Evolutionary conservation across 2,888 invertebrate species (phyloP), one percentile per base, ranked within the genome.

Genomic region (Pammene fasciana): DNA sequence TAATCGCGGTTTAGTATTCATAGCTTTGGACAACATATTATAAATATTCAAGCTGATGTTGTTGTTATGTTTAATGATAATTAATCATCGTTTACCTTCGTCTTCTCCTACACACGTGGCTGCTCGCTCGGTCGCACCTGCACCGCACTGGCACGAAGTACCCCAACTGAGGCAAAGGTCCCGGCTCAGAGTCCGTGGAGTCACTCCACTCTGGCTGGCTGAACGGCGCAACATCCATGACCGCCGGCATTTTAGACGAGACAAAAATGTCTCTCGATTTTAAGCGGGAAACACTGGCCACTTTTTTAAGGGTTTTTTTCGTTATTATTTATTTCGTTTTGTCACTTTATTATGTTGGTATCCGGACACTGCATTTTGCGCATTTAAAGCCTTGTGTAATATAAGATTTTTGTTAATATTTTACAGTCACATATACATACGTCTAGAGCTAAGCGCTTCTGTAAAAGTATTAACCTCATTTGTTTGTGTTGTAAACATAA

Each of bases 101-200:
- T 78, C 78, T 89, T 91, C 92, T 91, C 90, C 90, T 83, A 85
- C 90, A 92, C 86, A 86, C 83, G 73, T 91, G 90, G 50, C 83
- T 83, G 78, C 87, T 82, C 77, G 82, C 79, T 79, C 89, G 79
- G 46, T 89, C 89, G 73, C 89, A 91, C 45, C 86, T 83, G 79
- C 91, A 94, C 70, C 91, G 86, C 72, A 94, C 91, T 8, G 94
- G 94, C 74, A 94, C 93, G 79, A 94, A 94, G 79, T 94, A 94
- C 0, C 94, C 94, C 75, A 94, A 83, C 78, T 94, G 94, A 9
- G 94, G 94, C 62, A 92, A 68, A 1, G 91, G 90, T 1, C 86
- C 82, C 6, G 90, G 89, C 60, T 87, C 88, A 48, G 90, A 90
- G 54, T 90, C 92, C 65, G 89, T 90, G 59, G 91, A 92, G 73